phyloP scores from a whole-genome alignment of 2,888 invertebrate genomes.

The Syritta pipiens region DNA sequence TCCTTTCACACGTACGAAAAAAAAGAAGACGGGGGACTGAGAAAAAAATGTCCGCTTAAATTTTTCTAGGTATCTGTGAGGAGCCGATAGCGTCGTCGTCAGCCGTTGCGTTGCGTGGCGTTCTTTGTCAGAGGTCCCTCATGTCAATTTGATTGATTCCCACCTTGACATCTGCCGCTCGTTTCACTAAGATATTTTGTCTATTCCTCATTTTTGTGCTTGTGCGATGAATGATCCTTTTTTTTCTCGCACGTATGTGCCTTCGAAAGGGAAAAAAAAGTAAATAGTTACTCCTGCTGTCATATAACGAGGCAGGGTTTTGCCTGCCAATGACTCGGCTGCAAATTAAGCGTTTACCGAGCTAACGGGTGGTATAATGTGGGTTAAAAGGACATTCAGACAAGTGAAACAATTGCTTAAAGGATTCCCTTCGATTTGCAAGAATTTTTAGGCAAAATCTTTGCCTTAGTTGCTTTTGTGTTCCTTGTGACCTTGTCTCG shows the following conservation, averaged over 20 bases:
- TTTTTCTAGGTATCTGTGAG: constrained; percentile 6
- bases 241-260: not conserved
- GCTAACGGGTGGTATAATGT: constrained; percentile 65
- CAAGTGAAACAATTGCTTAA: constrained; percentile 61
- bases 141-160: constrained; percentile 71
- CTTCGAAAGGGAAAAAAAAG: not conserved
- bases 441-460: constrained; percentile 7
- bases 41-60: constrained; percentile 49
- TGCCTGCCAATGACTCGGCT: constrained; percentile 51
- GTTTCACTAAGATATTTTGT: constrained; percentile 54
- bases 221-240: constrained; percentile 16
- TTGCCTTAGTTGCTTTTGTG: constrained; percentile 39
- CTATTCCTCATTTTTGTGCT: constrained; percentile 46
- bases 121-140: constrained; percentile 54
- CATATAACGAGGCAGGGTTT: constrained; percentile 1
- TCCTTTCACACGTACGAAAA: constrained; percentile 40
- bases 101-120: constrained; percentile 33
- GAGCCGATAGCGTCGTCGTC: constrained; percentile 51
- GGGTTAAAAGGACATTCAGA: constrained; percentile 55
- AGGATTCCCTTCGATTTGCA: constrained; percentile 36
- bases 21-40: constrained; percentile 12
- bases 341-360: constrained; percentile 60
- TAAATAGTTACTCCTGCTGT: constrained; percentile 22
- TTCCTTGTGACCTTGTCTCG: constrained; percentile 58
- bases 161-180: constrained; percentile 72